Evolutionary conservation across 2,113 vertebrate species (phyloP), one percentile per base, ranked within the genome.

Genomic region (Calypte anna): DNA sequence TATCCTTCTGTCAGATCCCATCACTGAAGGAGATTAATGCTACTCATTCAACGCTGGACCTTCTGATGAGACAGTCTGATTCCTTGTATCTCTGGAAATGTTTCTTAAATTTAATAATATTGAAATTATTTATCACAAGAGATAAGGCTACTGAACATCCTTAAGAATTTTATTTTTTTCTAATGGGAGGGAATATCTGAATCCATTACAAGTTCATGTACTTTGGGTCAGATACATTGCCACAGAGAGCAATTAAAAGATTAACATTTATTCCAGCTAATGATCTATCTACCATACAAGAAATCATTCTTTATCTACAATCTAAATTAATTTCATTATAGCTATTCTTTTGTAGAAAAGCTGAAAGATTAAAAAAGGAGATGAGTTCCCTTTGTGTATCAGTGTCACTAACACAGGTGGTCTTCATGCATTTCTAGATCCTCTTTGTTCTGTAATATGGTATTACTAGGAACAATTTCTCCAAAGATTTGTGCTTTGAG

Each of bases 51-150:
- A 72, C 82, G 94, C 10, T 85, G 82, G 95, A 90, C 63, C 40
- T 93, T 76, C 94, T 92, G 94, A 97, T 97, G 95, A 97, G 79
- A 94, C 63, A 96, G 86, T 82, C 48, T 97, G 94, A 97, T 96
- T 95, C 75, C 83, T 97, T 97, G 91, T 93, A 92, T 95, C 86
- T 96, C 59, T 62, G 15, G 28, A 93, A 90, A 82, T 36, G 6
- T 48, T 90, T 62, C 15, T 50, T 7, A 57, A 12, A 64, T 58
- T 40, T 36, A 31, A 83, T 43, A 50, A 9, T 25, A 90, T 46
- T 50, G 11, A 50, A 85, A 87, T 27, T 24, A 19, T 36, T 94
- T 85, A 66, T 82, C 23, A 54, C 3, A 59, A 63, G 14, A 43
- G 10, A 48, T 50, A 64, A 72, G 89, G 12, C 4, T 72, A 54